Base-by-base conservation (phyloP, 2,113 vertebrate species). In the Merops nubicus region DNA sequence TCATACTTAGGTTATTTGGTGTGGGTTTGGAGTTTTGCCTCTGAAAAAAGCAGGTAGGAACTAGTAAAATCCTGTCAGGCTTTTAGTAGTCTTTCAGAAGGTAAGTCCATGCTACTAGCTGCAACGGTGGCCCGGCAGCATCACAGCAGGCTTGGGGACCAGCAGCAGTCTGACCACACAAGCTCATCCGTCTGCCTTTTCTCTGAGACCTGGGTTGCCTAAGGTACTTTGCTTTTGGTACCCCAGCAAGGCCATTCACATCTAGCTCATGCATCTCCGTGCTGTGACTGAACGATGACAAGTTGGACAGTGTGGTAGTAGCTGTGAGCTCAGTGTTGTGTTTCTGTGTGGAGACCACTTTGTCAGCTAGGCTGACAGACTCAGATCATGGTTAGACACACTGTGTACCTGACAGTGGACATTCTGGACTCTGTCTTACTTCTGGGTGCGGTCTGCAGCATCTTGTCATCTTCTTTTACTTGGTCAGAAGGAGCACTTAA, bases 201-300 rank as follows among this genome's bases (percentile, higher is more conserved):
- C 60, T 74, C 42, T 0, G 12, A 74, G 51, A 43, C 28, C 51
- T 59, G 26, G 33, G 15, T 62, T 60, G n/a, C 47, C 54, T 21
- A 13, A 47, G 33, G 5, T 57, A 3, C 14, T 48, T 73, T 25
- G 33, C 64, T 26, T 94, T 53, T 40, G 45, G 21, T 74, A 29
- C 21, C 25, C 26, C n/a, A 21, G 0, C 16, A 53, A n/a, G 45
- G 28, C 42, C 12, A 9, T 51, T 84, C 51, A 51, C 18, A 0
- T 21, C 33, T 25, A 43, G 38, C 33, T 68, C 0, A 0, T 70
- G 62, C 28, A 12, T 56, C n/a, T 70, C 29, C n/a, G n/a, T n/a
- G n/a, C n/a, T n/a, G n/a, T n/a, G n/a, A n/a, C n/a, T n/a, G n/a
- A n/a, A n/a, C n/a, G n/a, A n/a, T n/a, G n/a, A n/a, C n/a, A n/a